Base-by-base conservation (phyloP, 2,888 invertebrate genomes). In the Chrysolina oricalcia region DNA sequence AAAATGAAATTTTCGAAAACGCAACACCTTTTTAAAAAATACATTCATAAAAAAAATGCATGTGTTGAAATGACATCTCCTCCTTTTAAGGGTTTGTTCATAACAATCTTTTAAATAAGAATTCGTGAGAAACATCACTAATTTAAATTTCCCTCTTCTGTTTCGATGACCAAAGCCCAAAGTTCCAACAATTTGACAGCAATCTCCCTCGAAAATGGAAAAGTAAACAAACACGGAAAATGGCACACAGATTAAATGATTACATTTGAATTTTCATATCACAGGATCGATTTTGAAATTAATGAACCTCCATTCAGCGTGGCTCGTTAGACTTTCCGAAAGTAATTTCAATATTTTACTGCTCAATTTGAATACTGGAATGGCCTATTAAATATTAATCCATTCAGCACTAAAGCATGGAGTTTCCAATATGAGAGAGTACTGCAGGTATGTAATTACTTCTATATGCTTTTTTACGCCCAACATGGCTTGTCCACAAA, bases 301-400 rank as follows among this genome's bases (percentile, higher is more conserved):
- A 53, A 53, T 53, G 23, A 53, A 53, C 21, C 53, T 21, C 23
- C 10, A 53, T 53, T 17, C 53, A 13, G 53, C 53, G 13, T 11
- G 53, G 53, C 46, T 48, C 23, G 48, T 66, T 66, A 27, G 48
- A 65, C 41, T 66, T 23, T 66, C 48, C 43, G 17, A 35, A 48
- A 48, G 66, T 48, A 27, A 64, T 64, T 35, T 41, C 43, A 21
- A 64, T 21, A 40, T 64, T 66, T 66, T 27, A 48, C 66, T n/a
- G 48, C 23, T 46, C 43, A 48, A 66, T 66, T 46, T 66, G 66
- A 66, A 66, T 66, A 48, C 27, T 21, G 19, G 48, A 66, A 66
- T 48, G 27, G 46, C 11, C 46, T 48, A 66, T 66, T 66, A 53
- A 66, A 48, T 66, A 66, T 66, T 66, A 46, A 48, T 66, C 23